These are phyloP conservation scores for Hypolimnas misippus DNA, from an alignment of 2,888 invertebrate species.

Conservation along the genomic window DNA sequence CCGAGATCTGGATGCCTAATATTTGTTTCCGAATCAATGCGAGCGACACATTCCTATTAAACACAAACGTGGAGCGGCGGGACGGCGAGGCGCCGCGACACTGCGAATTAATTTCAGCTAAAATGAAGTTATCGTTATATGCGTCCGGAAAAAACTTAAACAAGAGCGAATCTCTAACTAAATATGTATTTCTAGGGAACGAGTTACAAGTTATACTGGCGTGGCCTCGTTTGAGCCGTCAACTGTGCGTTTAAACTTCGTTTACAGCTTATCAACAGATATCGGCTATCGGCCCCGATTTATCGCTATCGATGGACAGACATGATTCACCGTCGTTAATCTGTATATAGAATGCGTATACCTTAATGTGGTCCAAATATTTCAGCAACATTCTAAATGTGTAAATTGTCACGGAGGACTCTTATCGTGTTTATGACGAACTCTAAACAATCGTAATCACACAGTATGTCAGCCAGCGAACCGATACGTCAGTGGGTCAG, in stretches of 20 bases:
- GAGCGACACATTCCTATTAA: neutral
- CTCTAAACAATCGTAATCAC: neutral
- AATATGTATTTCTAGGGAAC: neutral
- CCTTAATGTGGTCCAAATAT: neutral
- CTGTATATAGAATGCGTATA: neutral
- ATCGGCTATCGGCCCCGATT: constrained; percentile 32
- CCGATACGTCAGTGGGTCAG: constrained; percentile 35
- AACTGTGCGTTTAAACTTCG: neutral
- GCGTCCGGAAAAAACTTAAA: neutral
- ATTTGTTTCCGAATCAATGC: neutral
- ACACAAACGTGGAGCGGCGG: neutral
- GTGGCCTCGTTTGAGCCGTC: neutral
- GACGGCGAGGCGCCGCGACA: constrained; percentile 4
- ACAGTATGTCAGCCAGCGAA: neutral
- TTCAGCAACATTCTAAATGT: neutral
- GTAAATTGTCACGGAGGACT: neutral
- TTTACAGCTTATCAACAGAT: constrained; percentile 31
- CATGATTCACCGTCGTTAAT: constrained; percentile 15
- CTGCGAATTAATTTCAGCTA: constrained; percentile 1
- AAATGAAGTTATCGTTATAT: constrained; percentile 1
- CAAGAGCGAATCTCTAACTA: neutral
- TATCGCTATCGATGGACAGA: constrained; percentile 33
- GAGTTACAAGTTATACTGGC: neutral
- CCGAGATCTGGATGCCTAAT: neutral
- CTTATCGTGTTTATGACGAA: neutral